Evolutionary conservation across 2,797 vertebrate species (phyloP).

Genomic region (Centropyge bicolor): DNA sequence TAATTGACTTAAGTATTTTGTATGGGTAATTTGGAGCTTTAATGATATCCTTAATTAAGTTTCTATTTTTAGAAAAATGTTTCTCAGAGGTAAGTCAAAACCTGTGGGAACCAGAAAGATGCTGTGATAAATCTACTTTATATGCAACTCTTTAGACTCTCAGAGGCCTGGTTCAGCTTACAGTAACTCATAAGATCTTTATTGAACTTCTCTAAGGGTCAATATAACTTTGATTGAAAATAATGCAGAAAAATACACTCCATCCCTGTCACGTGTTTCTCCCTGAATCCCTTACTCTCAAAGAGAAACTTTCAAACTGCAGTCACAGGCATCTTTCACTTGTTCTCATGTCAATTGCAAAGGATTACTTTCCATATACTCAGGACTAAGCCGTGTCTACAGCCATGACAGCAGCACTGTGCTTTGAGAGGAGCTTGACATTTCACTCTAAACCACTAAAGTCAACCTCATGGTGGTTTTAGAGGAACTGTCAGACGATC

Average conservation of each 20-base stretch:
- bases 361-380: neutral
- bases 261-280: slow-evolving; percentile 10
- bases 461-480: neutral
- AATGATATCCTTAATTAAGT: slow-evolving; percentile 54
- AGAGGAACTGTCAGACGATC: neutral
- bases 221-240: slow-evolving; percentile 62
- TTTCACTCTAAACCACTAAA: neutral
- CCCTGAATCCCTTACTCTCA: neutral
- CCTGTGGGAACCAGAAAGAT: slow-evolving; percentile 48
- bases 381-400: neutral
- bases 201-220: slow-evolving; percentile 62
- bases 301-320: slow-evolving; percentile 20
- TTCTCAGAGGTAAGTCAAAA: slow-evolving; percentile 42
- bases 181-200: slow-evolving; percentile 62
- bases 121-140: slow-evolving; percentile 55
- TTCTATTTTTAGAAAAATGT: slow-evolving; percentile 56
- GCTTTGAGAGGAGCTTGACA: too few species aligned
- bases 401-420: neutral
- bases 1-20: slow-evolving; percentile 44
- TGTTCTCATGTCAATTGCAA: neutral
- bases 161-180: slow-evolving; percentile 47
- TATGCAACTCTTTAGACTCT: slow-evolving; percentile 46
- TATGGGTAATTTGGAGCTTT: slow-evolving; percentile 42
- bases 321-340: neutral
- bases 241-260: slow-evolving; percentile 34